Conservation (phyloP, 2,113 vertebrate genomes). For the Erythrocebus patas region DNA sequence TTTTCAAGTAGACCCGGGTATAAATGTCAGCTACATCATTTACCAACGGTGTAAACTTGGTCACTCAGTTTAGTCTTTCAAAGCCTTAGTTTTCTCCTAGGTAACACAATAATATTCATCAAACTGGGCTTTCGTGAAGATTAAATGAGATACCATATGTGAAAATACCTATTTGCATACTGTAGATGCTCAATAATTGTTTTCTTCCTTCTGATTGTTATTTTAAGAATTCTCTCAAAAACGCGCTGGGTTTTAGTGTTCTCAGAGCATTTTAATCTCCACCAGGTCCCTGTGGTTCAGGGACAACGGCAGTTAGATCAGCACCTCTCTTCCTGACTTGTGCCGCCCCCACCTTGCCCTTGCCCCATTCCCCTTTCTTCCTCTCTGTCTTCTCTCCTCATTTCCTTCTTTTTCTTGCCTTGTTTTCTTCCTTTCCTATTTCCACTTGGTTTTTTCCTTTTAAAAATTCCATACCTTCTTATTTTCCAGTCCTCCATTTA, state of each 20-base stretch:
- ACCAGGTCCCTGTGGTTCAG: background rate
- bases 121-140: background rate
- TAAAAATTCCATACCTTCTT: background rate
- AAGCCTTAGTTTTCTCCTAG: conserved; percentile 44
- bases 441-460: background rate
- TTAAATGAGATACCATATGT: background rate
- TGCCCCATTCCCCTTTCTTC: background rate
- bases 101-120: background rate
- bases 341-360: background rate
- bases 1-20: background rate
- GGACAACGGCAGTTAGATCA: background rate
- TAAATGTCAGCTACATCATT: background rate
- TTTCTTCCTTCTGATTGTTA: background rate
- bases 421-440: background rate
- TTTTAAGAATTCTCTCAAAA: background rate
- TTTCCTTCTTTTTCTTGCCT: background rate
- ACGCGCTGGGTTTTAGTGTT: background rate
- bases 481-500: background rate
- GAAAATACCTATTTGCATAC: background rate
- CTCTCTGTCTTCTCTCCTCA: background rate
- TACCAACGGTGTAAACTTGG: background rate
- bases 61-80: background rate
- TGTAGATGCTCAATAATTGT: background rate
- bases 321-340: background rate
- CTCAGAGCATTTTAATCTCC: background rate